A percentile compares a stretch with the other conserved stretches of the same genome.
Conservation (phyloP, 2,797 vertebrate genomes). For the Chaenodraco wilsoni region DNA sequence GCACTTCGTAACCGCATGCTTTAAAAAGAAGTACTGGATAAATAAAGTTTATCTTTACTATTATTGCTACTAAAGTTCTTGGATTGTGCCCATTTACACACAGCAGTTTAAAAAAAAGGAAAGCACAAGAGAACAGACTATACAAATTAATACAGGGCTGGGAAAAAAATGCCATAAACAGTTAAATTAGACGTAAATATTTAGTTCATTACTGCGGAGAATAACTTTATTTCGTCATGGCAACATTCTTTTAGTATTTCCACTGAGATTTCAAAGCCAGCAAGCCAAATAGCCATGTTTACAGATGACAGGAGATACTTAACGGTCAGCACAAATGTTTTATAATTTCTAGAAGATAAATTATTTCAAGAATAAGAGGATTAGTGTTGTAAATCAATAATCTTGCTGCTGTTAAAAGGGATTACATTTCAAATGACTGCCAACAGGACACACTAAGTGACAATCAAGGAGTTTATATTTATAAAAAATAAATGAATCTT, state of each 20-base stretch:
- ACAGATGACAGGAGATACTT: neutral
- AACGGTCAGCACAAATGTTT: neutral
- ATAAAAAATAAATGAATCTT: conserved; percentile 3
- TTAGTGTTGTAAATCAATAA: conserved; percentile 1
- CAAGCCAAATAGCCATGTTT: neutral
- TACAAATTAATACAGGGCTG: neutral
- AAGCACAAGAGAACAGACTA: neutral
- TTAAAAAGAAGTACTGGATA: neutral
- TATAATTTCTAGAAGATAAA: neutral
- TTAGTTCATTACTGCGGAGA: conserved; percentile 1
- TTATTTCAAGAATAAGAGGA: neutral
- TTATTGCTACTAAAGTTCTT: neutral
- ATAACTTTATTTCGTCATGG: neutral
- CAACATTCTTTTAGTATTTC: neutral
- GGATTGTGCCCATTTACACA: neutral
- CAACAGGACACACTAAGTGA: neutral
- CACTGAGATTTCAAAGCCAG: neutral
- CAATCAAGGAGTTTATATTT: neutral
- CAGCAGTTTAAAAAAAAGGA: neutral
- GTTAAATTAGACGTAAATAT: neutral
- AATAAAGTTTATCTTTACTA: neutral
- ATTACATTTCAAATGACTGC: neutral
- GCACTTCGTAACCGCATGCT: neutral
- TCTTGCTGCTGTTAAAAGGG: neutral
- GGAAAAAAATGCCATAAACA: conserved; percentile 2